These are phyloP conservation scores for Pluvianellus socialis DNA, from an alignment of 2,113 vertebrate species.

Conservation along the genomic window DNA sequence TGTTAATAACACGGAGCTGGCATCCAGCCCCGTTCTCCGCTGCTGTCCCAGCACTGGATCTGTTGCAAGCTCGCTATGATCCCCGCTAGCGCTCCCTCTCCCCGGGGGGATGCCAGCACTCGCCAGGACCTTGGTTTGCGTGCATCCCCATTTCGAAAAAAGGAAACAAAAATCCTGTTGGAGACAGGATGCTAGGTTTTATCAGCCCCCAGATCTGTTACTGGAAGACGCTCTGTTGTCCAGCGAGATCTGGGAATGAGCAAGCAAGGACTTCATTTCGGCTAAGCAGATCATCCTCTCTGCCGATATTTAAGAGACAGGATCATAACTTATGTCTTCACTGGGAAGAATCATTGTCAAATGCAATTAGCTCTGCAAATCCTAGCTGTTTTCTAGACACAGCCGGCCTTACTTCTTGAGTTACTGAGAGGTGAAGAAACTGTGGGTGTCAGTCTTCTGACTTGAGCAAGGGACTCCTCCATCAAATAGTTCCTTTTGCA, in stretches of 20 bases:
- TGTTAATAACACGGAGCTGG: background rate
- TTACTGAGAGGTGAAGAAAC: background rate
- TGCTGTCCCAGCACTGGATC: background rate
- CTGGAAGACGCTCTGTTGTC: background rate
- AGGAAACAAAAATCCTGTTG: background rate
- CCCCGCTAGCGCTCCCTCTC: background rate
- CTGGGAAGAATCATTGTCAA: conserved; percentile 11
- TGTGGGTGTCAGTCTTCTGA: background rate
- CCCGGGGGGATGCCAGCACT: background rate
- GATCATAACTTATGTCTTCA: conserved; percentile 9
- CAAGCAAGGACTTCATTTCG: background rate
- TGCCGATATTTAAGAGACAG: background rate
- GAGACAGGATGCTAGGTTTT: background rate
- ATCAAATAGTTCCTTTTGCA: background rate
- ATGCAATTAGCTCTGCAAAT: conserved; percentile 11
- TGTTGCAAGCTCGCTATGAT: background rate
- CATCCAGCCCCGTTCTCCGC: background rate
- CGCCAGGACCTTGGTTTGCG: background rate
- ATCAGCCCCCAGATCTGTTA: background rate
- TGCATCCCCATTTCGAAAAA: background rate
- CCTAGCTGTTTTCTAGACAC: background rate
- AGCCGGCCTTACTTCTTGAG: background rate
- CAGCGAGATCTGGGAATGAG: background rate
- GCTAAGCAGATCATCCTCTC: conserved; percentile 3
- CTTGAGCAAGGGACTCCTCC: background rate